Evolutionary conservation across 2,888 invertebrate genomes (phyloP).

Genomic region (Clunio marinus): DNA sequence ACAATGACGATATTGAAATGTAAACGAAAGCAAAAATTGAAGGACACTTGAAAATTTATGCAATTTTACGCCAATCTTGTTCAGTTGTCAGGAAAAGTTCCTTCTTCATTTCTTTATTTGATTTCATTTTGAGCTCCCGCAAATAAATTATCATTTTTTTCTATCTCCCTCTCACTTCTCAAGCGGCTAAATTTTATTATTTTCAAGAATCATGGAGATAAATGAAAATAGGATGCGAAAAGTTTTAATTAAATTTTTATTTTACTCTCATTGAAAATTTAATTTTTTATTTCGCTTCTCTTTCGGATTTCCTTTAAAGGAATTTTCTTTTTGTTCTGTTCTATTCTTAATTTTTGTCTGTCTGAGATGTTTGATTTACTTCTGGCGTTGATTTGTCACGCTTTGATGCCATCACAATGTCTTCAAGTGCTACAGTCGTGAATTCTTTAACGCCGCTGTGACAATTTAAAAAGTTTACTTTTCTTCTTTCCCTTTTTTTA

Average conservation of each 20-base stretch:
- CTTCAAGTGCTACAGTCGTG: too few species aligned
- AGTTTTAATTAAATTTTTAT: conserved; percentile 24
- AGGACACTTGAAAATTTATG: too few species aligned
- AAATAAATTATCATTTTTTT: conserved; percentile 1
- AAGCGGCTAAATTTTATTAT: background rate
- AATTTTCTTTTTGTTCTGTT: background rate
- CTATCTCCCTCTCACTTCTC: background rate
- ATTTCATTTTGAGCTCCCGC: background rate
- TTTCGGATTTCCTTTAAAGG: background rate
- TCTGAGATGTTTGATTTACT: background rate
- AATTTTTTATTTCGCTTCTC: background rate
- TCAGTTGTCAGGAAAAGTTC: too few species aligned
- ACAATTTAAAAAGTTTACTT: background rate
- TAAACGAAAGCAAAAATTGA: too few species aligned
- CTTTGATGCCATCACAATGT: background rate
- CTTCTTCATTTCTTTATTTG: too few species aligned
- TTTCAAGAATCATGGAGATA: background rate
- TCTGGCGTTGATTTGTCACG: background rate
- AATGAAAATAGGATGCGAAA: background rate
- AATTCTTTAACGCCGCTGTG: background rate
- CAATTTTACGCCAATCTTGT: too few species aligned
- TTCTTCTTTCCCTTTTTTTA: background rate
- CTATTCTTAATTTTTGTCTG: background rate
- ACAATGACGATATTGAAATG: too few species aligned
- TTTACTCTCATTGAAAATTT: background rate